Percentiles rank a stretch among this genome's conserved stretches.
Conservation (phyloP, 2,113 vertebrate genomes). For the sheep (Ovis aries) region ARS-UI_Ramb_v3.0 NC_056056.1:92307001-92307500, state of each 20-base stretch:
- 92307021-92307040: fast-evolving
- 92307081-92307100: not conserved
- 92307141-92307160: not conserved
- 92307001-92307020: not conserved
- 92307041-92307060: not conserved
- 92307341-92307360: not conserved
- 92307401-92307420: not conserved
- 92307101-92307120: not conserved
- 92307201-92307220: not conserved
- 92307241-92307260: not conserved
- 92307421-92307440: not conserved
- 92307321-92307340: not conserved
- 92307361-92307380: not conserved
- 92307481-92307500: not conserved
- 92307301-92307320: not conserved
- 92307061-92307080: not conserved
- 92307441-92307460: not conserved
- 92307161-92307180: not conserved
- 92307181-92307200: not conserved
- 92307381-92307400: not conserved
- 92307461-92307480: not conserved
- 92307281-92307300: not conserved
- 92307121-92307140: not conserved
- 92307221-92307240: not conserved
- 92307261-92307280: not conserved